Evolutionary conservation across 2,797 vertebrate genomes (phyloP).

Genomic region (Epinephelus coioides): DNA sequence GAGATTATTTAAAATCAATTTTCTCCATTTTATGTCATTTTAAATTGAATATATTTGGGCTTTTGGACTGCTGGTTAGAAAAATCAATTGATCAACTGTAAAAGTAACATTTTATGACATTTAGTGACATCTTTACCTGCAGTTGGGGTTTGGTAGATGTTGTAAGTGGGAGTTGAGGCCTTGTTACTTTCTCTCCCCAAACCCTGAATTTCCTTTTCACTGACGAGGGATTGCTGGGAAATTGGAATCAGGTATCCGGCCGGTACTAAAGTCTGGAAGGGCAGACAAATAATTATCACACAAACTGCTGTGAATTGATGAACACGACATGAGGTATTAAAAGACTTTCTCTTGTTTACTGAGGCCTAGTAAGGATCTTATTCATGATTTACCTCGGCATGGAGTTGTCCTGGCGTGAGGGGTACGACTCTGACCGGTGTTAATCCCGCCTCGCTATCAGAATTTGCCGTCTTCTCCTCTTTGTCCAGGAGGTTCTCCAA

Average conservation of each 20-base stretch:
- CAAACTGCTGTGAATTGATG: background rate
- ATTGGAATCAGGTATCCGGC: conserved; percentile 95
- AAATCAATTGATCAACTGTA: background rate
- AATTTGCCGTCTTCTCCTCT: conserved; percentile 68
- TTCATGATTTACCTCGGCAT: conserved; percentile 68
- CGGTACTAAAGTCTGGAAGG: conserved; percentile 88
- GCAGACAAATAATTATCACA: conserved; percentile 38
- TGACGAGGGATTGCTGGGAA: conserved; percentile 86
- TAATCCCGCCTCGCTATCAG: conserved; percentile 73
- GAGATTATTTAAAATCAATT: background rate
- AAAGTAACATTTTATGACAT: background rate
- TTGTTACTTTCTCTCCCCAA: conserved; percentile 78
- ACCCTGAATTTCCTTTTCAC: conserved; percentile 78
- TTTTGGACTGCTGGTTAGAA: background rate
- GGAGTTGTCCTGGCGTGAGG: conserved; percentile 59
- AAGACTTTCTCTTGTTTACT: conserved; percentile 29
- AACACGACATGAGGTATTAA: background rate
- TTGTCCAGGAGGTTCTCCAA: conserved; percentile 82
- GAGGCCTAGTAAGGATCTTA: too few relatives aligned
- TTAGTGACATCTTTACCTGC: conserved; percentile 81
- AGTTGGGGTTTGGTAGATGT: conserved; percentile 89
- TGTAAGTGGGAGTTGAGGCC: conserved; percentile 83
- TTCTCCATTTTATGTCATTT: too few relatives aligned
- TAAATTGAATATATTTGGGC: too few relatives aligned
- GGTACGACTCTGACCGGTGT: conserved; percentile 73